These are phyloP conservation scores for Girardinichthys multiradiatus DNA, from an alignment of 2,113 vertebrate species.

Conservation along the genomic window DNA sequence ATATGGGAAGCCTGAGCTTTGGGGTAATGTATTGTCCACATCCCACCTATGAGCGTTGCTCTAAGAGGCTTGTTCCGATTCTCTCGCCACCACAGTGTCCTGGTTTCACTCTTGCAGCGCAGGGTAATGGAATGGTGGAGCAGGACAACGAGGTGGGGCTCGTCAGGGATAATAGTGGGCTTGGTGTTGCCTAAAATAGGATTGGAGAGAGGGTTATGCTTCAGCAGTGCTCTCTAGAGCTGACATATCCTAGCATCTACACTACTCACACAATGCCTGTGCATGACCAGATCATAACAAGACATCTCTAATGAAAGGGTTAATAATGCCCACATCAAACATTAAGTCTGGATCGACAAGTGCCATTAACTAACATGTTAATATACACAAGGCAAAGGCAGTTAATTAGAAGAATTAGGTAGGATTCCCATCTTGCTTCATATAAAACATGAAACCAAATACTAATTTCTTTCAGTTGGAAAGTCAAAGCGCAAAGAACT, in stretches of 20 bases:
- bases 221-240: neutral
- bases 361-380: neutral
- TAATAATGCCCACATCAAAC: neutral
- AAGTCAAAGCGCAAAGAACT: neutral
- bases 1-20: conserved; percentile 61
- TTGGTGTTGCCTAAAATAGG: conserved; percentile 65
- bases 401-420: neutral
- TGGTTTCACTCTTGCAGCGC: conserved; percentile 68
- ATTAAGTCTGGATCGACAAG: neutral
- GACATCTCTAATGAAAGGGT: neutral
- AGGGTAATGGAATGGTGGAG: conserved; percentile 68
- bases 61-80: conserved; percentile 52
- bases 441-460: neutral
- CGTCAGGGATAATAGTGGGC: conserved; percentile 69
- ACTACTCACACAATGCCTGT: too few species aligned
- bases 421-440: neutral
- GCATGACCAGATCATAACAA: neutral
- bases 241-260: neutral
- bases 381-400: neutral
- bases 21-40: conserved; percentile 45
- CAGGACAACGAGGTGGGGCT: conserved; percentile 59
- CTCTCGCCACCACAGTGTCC: conserved; percentile 74
- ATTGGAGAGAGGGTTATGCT: neutral
- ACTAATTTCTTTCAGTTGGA: neutral
- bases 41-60: conserved; percentile 42